Evolutionary conservation across 2,888 invertebrate genomes (phyloP).

Genomic region (Megalurothrips usitatus): DNA sequence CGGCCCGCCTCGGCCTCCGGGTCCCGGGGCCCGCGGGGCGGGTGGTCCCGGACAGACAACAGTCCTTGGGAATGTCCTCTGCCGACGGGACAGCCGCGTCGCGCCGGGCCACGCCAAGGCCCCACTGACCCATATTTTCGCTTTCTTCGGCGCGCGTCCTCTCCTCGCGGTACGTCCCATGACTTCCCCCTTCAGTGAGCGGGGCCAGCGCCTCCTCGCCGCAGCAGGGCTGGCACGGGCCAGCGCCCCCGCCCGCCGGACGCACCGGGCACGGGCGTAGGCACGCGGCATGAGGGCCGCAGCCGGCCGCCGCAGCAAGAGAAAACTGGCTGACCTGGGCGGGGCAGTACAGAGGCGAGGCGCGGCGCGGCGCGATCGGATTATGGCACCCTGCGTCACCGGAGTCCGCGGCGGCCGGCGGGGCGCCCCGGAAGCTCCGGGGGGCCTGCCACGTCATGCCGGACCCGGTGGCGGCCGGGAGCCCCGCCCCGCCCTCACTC

Average conservation of each 20-base stretch:
- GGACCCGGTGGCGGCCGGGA: not conserved
- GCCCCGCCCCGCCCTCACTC: not conserved
- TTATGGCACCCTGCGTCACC: not conserved
- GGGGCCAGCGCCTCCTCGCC: not conserved
- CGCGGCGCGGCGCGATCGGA: not conserved
- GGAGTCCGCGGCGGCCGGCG: not conserved
- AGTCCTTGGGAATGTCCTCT: not conserved
- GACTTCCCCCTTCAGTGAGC: not conserved
- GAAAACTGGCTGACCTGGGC: no score
- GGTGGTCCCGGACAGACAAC: not conserved
- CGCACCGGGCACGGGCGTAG: not conserved
- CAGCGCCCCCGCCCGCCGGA: not conserved
- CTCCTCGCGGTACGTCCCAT: no score
- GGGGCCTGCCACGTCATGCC: not conserved
- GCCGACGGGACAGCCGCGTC: not conserved
- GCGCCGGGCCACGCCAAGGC: not conserved
- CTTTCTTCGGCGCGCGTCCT: not conserved
- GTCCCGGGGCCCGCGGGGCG: not conserved
- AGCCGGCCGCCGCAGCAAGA: no score
- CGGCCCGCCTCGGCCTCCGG: not conserved
- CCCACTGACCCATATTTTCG: constrained; percentile 5
- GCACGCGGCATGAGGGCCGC: no score
- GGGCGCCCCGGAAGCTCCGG: not conserved
- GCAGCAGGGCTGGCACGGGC: not conserved
- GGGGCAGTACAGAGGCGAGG: not conserved